These are phyloP conservation scores for Drosophila cardini DNA, from an alignment of 1,140 invertebrate species.

Conservation along the genomic window DNA sequence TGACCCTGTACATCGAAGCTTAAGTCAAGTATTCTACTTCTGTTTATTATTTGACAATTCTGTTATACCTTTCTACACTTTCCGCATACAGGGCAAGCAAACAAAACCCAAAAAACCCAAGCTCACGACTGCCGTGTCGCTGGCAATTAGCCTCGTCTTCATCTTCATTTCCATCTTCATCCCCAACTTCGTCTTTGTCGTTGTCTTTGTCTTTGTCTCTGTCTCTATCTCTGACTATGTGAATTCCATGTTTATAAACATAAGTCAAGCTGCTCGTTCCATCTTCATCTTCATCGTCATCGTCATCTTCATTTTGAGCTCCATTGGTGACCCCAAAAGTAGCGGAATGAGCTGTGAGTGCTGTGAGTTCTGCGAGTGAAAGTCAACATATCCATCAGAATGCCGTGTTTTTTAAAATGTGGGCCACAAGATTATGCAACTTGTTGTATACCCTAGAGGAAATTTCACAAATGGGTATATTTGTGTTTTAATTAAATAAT, in stretches of 20 bases:
- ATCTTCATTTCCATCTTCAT: slow-evolving; percentile 1
- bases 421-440: no score
- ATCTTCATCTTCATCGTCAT: slow-evolving; percentile 31
- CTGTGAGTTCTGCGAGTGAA: slow-evolving; percentile 33
- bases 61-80: no score
- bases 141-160: slow-evolving; percentile 51
- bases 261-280: slow-evolving; percentile 25
- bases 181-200: slow-evolving; percentile 1
- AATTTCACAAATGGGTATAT: no score
- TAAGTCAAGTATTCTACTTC: no score
- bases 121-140: slow-evolving; percentile 55
- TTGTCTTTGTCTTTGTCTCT: neutral
- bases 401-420: neutral
- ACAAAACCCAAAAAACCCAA: neutral
- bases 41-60: no score
- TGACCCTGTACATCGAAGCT: no score
- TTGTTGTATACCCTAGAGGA: no score
- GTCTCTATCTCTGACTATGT: slow-evolving; percentile 14
- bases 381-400: slow-evolving; percentile 23
- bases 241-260: slow-evolving; percentile 1
- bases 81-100: no score
- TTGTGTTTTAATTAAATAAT: no score
- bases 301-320: slow-evolving; percentile 4
- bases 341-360: slow-evolving; percentile 89
- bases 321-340: slow-evolving; percentile 76